Conservation (phyloP, 2,797 vertebrate species). For the Centroberyx gerrardi region DNA sequence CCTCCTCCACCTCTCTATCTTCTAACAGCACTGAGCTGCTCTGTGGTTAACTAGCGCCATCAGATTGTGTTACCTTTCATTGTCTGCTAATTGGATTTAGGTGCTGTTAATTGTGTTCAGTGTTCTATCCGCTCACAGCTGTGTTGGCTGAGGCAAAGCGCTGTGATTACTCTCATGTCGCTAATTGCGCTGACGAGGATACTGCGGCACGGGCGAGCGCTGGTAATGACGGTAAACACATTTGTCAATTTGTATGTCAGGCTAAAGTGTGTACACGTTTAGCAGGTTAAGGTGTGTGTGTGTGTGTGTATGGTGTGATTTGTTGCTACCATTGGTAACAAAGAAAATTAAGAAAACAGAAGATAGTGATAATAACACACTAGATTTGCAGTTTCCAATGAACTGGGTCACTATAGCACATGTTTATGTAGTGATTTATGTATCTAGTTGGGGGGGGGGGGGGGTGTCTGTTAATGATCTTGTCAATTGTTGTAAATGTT, state of each 20-base stretch:
- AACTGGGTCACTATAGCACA: too few relatives aligned
- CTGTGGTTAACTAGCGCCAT: constrained; percentile 66
- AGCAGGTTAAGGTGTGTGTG: constrained; percentile 27
- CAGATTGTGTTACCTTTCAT: constrained; percentile 70
- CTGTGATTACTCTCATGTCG: constrained; percentile 67
- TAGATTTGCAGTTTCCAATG: too few relatives aligned
- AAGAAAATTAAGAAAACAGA: constrained; percentile 2
- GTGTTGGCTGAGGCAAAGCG: constrained; percentile 58
- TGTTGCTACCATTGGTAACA: not conserved
- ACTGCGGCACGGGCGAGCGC: constrained; percentile 39
- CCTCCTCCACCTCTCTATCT: not conserved
- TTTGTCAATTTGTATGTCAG: constrained; percentile 61
- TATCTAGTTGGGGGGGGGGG: too few relatives aligned
- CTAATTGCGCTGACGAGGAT: constrained; percentile 71
- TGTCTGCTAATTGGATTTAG: constrained; percentile 78
- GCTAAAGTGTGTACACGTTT: constrained; percentile 47
- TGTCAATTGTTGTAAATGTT: too few relatives aligned
- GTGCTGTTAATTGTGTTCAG: constrained; percentile 69
- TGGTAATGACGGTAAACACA: constrained; percentile 69
- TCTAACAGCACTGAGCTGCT: constrained; percentile 39
- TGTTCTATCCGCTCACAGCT: constrained; percentile 64
- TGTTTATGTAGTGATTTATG: too few relatives aligned
- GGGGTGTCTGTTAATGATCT: too few relatives aligned
- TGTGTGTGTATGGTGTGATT: constrained; percentile 15
- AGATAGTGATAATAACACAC: not conserved